Evolutionary conservation across 2,113 vertebrate genomes (phyloP).

Genomic region (Herpetotheres cachinnans): DNA sequence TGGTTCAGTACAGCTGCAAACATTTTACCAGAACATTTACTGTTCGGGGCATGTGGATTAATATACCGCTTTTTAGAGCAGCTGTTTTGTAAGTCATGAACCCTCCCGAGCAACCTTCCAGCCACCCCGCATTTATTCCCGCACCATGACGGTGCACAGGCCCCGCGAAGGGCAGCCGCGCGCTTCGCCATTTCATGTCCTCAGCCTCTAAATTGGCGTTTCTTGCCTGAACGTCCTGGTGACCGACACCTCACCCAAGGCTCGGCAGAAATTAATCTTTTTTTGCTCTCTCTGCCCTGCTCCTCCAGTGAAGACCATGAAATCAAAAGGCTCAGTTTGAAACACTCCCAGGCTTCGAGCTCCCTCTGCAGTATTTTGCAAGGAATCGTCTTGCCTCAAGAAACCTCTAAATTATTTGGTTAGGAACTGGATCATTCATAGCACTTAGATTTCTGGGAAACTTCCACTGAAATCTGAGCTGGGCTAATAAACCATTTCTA

Average conservation of each 20-base stretch:
- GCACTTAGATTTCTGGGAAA: neutral
- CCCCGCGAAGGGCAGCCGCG: accelerated
- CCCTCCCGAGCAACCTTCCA: neutral
- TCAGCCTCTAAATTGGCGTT: neutral
- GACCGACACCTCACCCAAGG: neutral
- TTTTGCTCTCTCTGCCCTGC: neutral
- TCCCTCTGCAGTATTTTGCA: slow-evolving; percentile 49
- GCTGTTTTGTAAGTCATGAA: neutral
- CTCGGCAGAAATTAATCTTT: neutral
- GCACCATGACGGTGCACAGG: accelerated
- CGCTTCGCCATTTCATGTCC: accelerated
- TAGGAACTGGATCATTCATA: neutral
- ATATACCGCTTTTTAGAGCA: neutral
- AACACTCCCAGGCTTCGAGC: slow-evolving; percentile 42
- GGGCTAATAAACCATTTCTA: neutral
- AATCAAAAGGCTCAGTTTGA: neutral
- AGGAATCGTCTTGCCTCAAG: neutral
- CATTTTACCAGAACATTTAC: neutral
- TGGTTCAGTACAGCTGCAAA: neutral
- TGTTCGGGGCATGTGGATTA: neutral
- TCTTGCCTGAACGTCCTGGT: neutral
- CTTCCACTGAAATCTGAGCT: neutral
- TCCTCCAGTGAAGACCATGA: neutral
- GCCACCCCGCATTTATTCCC: neutral
- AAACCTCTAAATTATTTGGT: neutral